Evolutionary conservation across 2,113 vertebrate genomes (phyloP), one percentile per base, ranked within the genome.

Genomic region (Tragelaphus imberbis): DNA sequence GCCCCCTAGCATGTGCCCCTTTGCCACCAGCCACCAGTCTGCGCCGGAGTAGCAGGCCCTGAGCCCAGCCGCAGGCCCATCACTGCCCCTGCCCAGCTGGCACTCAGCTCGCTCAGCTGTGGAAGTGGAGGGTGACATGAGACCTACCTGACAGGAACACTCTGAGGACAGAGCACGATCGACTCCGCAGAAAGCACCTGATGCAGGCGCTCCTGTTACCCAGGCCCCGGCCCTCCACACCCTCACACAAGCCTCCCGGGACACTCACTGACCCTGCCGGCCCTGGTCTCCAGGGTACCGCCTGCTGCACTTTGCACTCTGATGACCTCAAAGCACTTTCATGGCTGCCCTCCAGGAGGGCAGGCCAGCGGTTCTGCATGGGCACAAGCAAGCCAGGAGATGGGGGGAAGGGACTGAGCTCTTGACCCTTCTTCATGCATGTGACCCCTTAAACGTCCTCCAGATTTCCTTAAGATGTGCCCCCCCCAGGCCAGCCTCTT

Each of bases 301-400:
- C 91, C 82, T 25, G 84, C 94, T 30, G 79, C 96, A 97, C 95
- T 98, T 98, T 97, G 94, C 82, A 97, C 94, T 96, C 97, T 27
- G 19, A 86, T 92, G 90, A 97, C 96, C 88, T 95, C 94, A 84
- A 96, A 98, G 98, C 98, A 98, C 98, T 98, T 98, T 98, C 87
- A 81, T 58, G 44, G 95, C 92, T 47, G 84, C 89, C 97, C 80
- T 93, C 94, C 87, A n/a, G 49, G 55, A 97, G 82, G 90, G 53
- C n/a, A 61, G 85, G 49, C 53, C 71, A 33, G 56, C 40, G 61
- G 58, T n/a, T 58, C 93, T 47, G 40, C 47, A 1, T 10, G 25
- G 55, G 30, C 55, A 44, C 7, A 84, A 58, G 56, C 55, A 79
- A n/a, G 44, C 80, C 68, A 89, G 56, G 56, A 95, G 88, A 86